Percentiles rank a stretch among this genome's conserved stretches.
Evolutionary conservation across 2,888 invertebrate species (phyloP).

Genomic region (Epirrita christyi): DNA sequence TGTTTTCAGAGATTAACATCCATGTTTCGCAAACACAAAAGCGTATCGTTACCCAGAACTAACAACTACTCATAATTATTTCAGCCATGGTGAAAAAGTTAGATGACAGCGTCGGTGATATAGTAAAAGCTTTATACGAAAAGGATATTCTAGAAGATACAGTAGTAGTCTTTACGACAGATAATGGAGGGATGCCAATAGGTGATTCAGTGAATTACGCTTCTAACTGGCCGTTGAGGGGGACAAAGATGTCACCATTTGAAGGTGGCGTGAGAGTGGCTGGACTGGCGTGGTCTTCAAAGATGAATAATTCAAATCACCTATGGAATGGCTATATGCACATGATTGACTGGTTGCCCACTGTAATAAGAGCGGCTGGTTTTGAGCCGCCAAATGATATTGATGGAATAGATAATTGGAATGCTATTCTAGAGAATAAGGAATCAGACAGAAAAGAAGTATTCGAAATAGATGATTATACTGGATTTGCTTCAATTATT

Average conservation of each 20-base stretch:
- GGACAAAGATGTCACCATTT: constrained; percentile 90
- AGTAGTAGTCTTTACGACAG: constrained; percentile 93
- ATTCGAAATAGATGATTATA: constrained; percentile 67
- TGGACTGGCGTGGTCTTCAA: constrained; percentile 88
- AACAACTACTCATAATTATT: constrained; percentile 12
- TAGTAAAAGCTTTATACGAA: constrained; percentile 87
- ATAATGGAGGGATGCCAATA: constrained; percentile 93
- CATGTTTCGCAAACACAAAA: constrained; percentile 13
- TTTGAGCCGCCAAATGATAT: constrained; percentile 52
- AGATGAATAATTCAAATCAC: constrained; percentile 66
- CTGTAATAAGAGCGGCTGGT: constrained; percentile 79
- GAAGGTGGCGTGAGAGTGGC: constrained; percentile 93
- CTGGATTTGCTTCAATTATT: constrained; percentile 59
- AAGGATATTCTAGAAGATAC: constrained; percentile 91
- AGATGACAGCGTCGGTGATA: constrained; percentile 93
- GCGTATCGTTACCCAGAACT: constrained; percentile 13
- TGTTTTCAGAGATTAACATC: constrained; percentile 26
- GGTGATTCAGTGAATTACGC: constrained; percentile 90
- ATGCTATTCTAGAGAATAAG: constrained; percentile 56
- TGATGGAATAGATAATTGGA: constrained; percentile 71
- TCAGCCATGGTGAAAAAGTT: constrained; percentile 93
- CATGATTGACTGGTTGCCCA: constrained; percentile 93
- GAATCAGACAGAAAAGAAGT: constrained; percentile 57
- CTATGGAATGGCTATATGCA: constrained; percentile 86
- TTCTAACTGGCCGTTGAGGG: constrained; percentile 92